Conservation (phyloP, 2,113 vertebrate species). For the Osmerus eperlanus region DNA sequence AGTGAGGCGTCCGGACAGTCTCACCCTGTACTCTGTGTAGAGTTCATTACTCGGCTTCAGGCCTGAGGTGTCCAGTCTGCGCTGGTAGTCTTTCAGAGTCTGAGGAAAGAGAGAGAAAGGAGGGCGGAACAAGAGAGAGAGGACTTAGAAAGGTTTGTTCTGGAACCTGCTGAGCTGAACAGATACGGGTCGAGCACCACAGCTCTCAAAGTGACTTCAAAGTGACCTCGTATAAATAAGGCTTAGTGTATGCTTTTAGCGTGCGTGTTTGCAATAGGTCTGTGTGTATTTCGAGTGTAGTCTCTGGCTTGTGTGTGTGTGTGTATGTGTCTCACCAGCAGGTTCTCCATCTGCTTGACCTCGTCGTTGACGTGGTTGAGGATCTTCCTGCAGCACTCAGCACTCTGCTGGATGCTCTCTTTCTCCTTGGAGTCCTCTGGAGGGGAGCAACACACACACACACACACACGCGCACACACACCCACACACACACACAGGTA, state of each 20-base stretch:
- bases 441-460: constrained; percentile 23
- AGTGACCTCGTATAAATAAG: too few relatives aligned
- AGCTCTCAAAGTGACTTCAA: too few relatives aligned
- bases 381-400: constrained; percentile 85
- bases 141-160: not conserved
- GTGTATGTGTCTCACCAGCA: constrained; percentile 76
- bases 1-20: not conserved
- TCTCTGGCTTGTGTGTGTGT: not conserved
- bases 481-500: not conserved
- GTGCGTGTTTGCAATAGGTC: not conserved
- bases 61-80: constrained; percentile 85
- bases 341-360: constrained; percentile 86
- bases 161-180: not conserved
- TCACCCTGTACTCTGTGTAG: constrained; percentile 67
- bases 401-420: constrained; percentile 67
- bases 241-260: not conserved
- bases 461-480: not conserved
- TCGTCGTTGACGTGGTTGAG: constrained; percentile 88
- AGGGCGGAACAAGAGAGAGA: not conserved
- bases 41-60: constrained; percentile 82
- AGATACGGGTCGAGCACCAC: not conserved
- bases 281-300: not conserved
- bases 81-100: constrained; percentile 87
- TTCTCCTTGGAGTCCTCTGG: constrained; percentile 62
- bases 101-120: constrained; percentile 37